phyloP scores from a whole-genome alignment of 2,797 vertebrate genomes.

The Triplophysa yarkandensis region DNA sequence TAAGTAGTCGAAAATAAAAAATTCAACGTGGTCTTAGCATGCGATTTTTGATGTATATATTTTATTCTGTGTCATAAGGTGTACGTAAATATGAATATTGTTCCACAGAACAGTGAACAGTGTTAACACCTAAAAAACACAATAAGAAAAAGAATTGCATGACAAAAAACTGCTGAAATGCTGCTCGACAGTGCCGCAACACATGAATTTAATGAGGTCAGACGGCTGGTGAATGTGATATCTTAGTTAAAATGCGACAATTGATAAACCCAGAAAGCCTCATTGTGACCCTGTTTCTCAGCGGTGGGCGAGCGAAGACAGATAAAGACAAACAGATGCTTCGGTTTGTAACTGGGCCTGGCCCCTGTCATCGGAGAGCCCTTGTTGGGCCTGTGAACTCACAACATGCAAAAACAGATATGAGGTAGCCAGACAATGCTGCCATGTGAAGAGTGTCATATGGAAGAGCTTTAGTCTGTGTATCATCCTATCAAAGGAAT shows the following conservation, averaged over 20 bases:
- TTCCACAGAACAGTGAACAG: no score
- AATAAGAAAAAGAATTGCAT: no score
- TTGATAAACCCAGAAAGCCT: slow-evolving; percentile 29
- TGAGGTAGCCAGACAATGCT: slow-evolving; percentile 69
- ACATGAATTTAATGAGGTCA: background rate
- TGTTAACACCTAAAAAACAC: no score
- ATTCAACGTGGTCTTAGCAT: background rate
- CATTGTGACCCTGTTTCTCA: slow-evolving; percentile 27
- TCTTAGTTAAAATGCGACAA: slow-evolving; percentile 11
- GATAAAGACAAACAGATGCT: slow-evolving; percentile 63
- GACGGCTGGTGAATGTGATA: slow-evolving; percentile 26
- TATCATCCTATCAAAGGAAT: slow-evolving; percentile 80
- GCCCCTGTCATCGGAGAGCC: slow-evolving; percentile 70
- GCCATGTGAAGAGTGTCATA: slow-evolving; percentile 93
- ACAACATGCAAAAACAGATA: slow-evolving; percentile 46
- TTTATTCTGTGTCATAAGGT: background rate
- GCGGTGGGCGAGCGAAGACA: slow-evolving; percentile 44
- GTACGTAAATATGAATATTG: no score
- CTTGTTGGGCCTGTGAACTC: slow-evolving; percentile 68
- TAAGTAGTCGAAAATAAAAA: background rate
- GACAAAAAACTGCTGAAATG: background rate
- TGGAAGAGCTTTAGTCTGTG: slow-evolving; percentile 89
- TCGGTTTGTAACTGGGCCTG: slow-evolving; percentile 67
- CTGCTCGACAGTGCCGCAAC: background rate
- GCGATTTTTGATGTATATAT: background rate